phyloP scores from a whole-genome alignment of 1,140 invertebrate genomes.

The Chelonus insularis region DNA sequence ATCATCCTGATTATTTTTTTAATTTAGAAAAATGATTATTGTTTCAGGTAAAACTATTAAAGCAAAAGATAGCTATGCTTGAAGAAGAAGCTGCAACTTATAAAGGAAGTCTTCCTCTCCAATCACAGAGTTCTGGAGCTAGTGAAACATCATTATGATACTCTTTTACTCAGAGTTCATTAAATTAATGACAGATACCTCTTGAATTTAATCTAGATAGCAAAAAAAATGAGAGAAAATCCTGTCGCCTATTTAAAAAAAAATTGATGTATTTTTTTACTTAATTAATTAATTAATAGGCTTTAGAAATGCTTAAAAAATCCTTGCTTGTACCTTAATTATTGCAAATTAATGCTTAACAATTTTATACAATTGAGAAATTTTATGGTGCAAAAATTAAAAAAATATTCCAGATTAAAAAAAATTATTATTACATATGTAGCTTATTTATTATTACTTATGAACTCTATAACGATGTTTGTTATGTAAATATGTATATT shows the following conservation, averaged over 20 bases:
- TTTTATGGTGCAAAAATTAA: too few species aligned
- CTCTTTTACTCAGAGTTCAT: conserved; percentile 31
- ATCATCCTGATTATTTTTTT: not conserved
- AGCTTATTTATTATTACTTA: too few species aligned
- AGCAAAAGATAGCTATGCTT: conserved; percentile 44
- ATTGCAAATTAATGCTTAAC: too few species aligned
- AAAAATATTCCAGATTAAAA: too few species aligned
- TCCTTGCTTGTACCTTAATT: too few species aligned
- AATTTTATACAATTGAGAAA: too few species aligned
- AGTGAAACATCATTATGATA: conserved; percentile 54
- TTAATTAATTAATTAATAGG: conserved; percentile 34
- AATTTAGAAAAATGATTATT: conserved; percentile 3
- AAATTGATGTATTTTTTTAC: conserved; percentile 50
- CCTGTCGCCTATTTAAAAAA: conserved; percentile 33
- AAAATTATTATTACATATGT: too few species aligned
- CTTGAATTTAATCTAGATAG: not conserved
- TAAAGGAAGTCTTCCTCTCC: conserved; percentile 43
- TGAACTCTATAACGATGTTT: too few species aligned
- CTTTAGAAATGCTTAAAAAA: too few species aligned
- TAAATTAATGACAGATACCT: conserved; percentile 7
- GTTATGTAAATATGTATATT: conserved; percentile 54
- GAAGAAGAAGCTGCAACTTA: conserved; percentile 45
- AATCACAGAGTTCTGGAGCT: conserved; percentile 50
- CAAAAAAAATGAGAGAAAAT: not conserved
- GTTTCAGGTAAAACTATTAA: conserved; percentile 44